Base-by-base conservation (phyloP, 1,140 invertebrate genomes). In the Rhyzopertha dominica region DNA sequence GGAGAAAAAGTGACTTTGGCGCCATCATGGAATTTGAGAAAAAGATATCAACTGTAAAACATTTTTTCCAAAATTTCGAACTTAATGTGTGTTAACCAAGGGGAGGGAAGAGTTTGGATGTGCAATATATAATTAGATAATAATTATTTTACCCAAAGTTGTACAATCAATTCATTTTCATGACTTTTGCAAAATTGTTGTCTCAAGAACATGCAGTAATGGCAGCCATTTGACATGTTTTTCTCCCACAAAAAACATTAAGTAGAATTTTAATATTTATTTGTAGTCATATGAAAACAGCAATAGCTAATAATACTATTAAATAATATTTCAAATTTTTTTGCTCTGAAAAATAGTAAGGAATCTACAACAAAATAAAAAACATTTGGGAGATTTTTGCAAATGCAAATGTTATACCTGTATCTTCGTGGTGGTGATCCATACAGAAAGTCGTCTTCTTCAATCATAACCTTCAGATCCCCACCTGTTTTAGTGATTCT, bases 401-500 rank as follows among this genome's bases (percentile, higher is more conserved):
- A 32, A 43, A 24, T 35, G 5, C 28, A 46, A 38, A 40, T 20
- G 22, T 40, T 35, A 47, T 49, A 74, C 62, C 69, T 71, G 52
- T 73, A 74, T 48, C 67, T 61, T 52, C 61, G 56, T 50, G 64
- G 69, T 18, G 67, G 71, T 56, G 66, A 60, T 49, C 69, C 51
- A 61, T 64, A 53, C 56, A 66, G 32, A 29, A 58, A 60, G 34
- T 77, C 74, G 41, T 77, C 76, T 19, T 75, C 76, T 55, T 82
- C 79, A 40, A 85, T 87, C 63, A 83, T 79, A 39, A 87, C 85
- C 67, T 86, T 85, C 57, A 85, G 75, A 17, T 79, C 77, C 32
- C 77, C 79, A 41, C 79, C 77, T 12, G 82, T 79, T 54, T 86
- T 83, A 24, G 87, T 90, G 38, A 91, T 89, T 23, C 84, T 74